These are phyloP conservation scores for Scomber japonicus DNA, from an alignment of 2,113 vertebrate species.

Conservation along the genomic window DNA sequence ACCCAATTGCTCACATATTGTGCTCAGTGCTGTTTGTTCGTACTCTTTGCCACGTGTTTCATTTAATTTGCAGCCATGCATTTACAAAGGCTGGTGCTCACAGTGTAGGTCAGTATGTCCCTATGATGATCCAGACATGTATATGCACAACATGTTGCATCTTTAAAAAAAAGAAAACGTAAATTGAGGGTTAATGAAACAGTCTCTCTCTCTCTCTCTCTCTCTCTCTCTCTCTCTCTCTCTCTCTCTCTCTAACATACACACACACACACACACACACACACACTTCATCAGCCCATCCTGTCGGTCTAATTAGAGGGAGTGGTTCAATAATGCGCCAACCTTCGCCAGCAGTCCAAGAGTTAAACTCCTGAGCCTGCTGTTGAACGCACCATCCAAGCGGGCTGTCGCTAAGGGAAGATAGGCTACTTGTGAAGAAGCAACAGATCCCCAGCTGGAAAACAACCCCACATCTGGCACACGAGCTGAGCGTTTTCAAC, in stretches of 20 bases:
- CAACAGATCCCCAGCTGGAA: conserved; percentile 78
- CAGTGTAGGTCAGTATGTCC: not conserved
- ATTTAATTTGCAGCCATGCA: not conserved
- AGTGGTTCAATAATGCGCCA: conserved; percentile 56
- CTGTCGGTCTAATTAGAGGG: conserved; percentile 56
- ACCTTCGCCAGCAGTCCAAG: conserved; percentile 62
- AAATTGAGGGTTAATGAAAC: conserved; percentile 4
- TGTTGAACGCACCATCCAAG: conserved; percentile 72
- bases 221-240: not conserved
- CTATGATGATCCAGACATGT: not conserved
- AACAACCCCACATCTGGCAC: conserved; percentile 68
- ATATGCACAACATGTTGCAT: not conserved
- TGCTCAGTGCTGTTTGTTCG: not conserved
- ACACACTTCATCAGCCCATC: not conserved
- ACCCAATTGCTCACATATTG: not conserved
- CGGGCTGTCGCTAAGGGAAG: conserved; percentile 76
- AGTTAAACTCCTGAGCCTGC: conserved; percentile 77
- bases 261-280: not conserved
- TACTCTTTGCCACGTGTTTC: not conserved
- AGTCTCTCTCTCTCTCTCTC: not conserved
- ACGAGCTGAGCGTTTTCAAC: conserved; percentile 6
- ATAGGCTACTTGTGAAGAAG: conserved; percentile 70
- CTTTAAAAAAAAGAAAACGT: not conserved
- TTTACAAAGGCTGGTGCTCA: not conserved
- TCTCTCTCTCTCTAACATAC: not conserved